A percentile compares a stretch with the other conserved stretches of the same genome.
phyloP scores from a whole-genome alignment of 1,140 invertebrate species.

The Zaprionus tsacasi region DNA sequence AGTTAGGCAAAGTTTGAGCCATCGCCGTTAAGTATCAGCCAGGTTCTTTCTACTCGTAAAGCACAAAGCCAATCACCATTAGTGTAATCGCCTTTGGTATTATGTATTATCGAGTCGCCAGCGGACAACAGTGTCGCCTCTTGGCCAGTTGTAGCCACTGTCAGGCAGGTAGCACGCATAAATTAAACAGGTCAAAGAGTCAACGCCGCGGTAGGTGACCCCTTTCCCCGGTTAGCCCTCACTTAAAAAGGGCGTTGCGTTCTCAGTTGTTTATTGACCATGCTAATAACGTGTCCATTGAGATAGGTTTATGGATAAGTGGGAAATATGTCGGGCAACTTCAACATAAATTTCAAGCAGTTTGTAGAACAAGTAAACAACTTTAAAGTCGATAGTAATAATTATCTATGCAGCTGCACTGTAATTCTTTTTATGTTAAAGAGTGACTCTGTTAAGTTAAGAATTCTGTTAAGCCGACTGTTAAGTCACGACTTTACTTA shows the following conservation, averaged over 20 bases:
- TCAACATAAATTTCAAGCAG: background rate
- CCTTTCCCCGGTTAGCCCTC: conserved; percentile 3
- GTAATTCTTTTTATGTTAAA: background rate
- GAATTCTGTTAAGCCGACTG: background rate
- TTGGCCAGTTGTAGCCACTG: conserved; percentile 44
- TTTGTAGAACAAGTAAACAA: background rate
- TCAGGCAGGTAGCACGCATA: conserved; percentile 49
- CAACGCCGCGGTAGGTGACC: conserved; percentile 44
- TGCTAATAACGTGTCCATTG: conserved; percentile 52
- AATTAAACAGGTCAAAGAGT: conserved; percentile 68
- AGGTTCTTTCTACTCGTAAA: conserved; percentile 45
- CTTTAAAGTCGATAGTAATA: background rate
- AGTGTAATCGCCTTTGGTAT: conserved; percentile 79
- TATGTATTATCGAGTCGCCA: conserved; percentile 63
- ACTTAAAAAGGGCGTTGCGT: conserved; percentile 56
- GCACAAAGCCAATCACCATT: conserved; percentile 80
- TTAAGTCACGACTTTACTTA: background rate
- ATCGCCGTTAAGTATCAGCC: conserved; percentile 60
- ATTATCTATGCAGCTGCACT: background rate
- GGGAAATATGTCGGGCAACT: background rate
- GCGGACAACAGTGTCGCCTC: conserved; percentile 4
- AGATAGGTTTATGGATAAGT: background rate
- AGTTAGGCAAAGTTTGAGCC: conserved; percentile 71
- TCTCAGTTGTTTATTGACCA: conserved; percentile 61
- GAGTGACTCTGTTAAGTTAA: background rate